A percentile compares a stretch with the other conserved stretches of the same genome.
phyloP scores from a whole-genome alignment of 2,888 invertebrate species.

The Andrena bucephala region DNA sequence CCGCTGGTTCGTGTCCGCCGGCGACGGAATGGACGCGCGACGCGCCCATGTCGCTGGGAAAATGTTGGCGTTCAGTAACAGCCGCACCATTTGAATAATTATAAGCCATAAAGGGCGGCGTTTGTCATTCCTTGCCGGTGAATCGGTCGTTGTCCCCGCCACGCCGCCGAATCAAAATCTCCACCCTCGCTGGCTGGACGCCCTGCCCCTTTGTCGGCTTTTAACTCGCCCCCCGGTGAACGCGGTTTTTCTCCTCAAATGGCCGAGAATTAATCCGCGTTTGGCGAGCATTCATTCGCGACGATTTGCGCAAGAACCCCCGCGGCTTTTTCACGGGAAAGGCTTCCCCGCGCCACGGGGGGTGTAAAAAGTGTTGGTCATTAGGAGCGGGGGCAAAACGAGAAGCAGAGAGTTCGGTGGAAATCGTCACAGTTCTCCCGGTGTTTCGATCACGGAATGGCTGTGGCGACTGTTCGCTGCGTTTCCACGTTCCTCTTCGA shows the following conservation, averaged over 20 bases:
- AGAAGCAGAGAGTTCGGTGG: not conserved
- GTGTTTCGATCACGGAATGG: constrained; percentile 20
- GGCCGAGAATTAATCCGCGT: constrained; percentile 44
- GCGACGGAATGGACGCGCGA: constrained; percentile 23
- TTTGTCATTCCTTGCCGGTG: constrained; percentile 52
- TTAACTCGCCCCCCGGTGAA: not conserved
- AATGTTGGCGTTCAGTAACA: constrained; percentile 54
- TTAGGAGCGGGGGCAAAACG: constrained; percentile 30
- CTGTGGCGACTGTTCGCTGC: constrained; percentile 2
- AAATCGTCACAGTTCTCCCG: constrained; percentile 18
- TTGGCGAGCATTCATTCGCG: constrained; percentile 37
- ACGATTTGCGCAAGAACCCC: constrained; percentile 37
- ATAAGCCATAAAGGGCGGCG: constrained; percentile 57
- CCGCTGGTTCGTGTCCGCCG: constrained; percentile 1
- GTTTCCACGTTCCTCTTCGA: constrained; percentile 8
- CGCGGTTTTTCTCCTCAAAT: constrained; percentile 6
- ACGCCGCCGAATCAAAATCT: constrained; percentile 33
- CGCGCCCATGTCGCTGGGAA: constrained; percentile 31
- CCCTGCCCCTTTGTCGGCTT: constrained; percentile 16
- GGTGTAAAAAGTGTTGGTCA: constrained; percentile 41
- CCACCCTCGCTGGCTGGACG: not conserved
- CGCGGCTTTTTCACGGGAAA: constrained; percentile 21
- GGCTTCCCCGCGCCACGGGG: constrained; percentile 6
- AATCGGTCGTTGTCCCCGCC: constrained; percentile 48
- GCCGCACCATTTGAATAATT: constrained; percentile 66